Base-by-base conservation (phyloP, 2,113 vertebrate species). In the Balaeniceps rex region DNA sequence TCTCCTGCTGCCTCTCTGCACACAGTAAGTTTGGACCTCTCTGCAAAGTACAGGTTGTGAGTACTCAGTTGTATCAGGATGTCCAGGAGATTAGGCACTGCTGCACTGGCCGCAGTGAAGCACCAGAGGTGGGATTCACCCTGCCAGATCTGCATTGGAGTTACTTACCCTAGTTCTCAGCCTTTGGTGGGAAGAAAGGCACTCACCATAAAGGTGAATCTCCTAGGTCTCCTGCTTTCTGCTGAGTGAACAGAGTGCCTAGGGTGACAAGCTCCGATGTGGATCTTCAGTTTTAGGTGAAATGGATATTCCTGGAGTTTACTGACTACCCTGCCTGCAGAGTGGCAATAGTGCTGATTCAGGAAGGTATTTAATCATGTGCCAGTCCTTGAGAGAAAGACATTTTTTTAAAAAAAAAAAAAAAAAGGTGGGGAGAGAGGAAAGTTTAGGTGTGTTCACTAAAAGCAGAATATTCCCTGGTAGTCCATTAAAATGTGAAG, bases 391-490 rank as follows among this genome's bases (percentile, higher is more conserved):
- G 44, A 78, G 36, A 81, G 24, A 72, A 79, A 84, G n/a, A 33
- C 11, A 6, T 78, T 42, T 10, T 1, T 11, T 11, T 10, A 42
- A 42, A 8, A 51, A 25, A 44, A 2, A 7, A 49, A 49, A 44
- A 61, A 42, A 21, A 34, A 8, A 1, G 7, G 9, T 1, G 2
- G 6, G 4, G 15, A 3, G 1, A 0, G 29, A 78, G n/a, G 29
- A 63, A 68, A 42, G 31, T 66, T 70, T 63, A 70, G 26, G 3
- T 83, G 12, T 19, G 9, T 19, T 84, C 71, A 40, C 14, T 68
- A 29, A 14, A 61, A 72, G 9, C 25, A 61, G 17, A 70, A 33
- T 86, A 81, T 87, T 83, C n/a, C n/a, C 17, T 13, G 11, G 5
- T 28, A 72, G 9, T 76, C 65, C 17, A 19, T 94, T 64, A 74